Percentiles rank a stretch among this genome's conserved stretches.
phyloP scores from a whole-genome alignment of 2,888 invertebrate species.

The Glyphotaelius pellucidus region DNA sequence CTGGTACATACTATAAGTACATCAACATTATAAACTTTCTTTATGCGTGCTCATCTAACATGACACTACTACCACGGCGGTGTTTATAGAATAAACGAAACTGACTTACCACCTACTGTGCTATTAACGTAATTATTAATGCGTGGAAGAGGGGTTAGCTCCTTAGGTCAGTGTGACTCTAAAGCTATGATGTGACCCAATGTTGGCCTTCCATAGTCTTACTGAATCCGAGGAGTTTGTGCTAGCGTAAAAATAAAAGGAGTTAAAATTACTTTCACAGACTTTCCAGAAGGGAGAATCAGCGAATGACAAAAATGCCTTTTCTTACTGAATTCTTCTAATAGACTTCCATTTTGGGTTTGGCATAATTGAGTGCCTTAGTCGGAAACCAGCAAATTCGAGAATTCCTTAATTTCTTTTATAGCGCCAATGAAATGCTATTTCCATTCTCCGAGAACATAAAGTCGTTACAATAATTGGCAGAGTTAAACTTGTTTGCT shows the following conservation, averaged over 20 bases:
- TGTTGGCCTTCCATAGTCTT: background rate
- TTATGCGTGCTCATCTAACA: background rate
- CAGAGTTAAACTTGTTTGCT: slow-evolving; percentile 3
- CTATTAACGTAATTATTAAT: background rate
- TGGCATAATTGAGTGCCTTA: background rate
- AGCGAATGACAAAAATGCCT: background rate
- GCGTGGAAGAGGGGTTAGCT: background rate
- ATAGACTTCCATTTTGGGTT: background rate
- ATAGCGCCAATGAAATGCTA: background rate
- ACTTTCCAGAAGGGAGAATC: background rate
- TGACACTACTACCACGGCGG: background rate
- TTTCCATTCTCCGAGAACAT: background rate
- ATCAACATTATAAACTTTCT: background rate
- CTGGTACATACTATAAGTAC: background rate
- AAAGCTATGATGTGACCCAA: background rate
- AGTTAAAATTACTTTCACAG: background rate
- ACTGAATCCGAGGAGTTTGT: background rate
- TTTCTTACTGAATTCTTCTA: background rate
- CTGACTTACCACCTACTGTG: background rate
- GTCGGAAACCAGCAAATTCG: background rate
- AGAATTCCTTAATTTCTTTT: slow-evolving; percentile 2
- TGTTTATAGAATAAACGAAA: background rate
- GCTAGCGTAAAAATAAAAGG: background rate
- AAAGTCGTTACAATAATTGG: slow-evolving; percentile 18
- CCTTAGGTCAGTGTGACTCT: background rate